Conservation (phyloP, 1,140 invertebrate genomes). For the Drosophila insularis region DNA sequence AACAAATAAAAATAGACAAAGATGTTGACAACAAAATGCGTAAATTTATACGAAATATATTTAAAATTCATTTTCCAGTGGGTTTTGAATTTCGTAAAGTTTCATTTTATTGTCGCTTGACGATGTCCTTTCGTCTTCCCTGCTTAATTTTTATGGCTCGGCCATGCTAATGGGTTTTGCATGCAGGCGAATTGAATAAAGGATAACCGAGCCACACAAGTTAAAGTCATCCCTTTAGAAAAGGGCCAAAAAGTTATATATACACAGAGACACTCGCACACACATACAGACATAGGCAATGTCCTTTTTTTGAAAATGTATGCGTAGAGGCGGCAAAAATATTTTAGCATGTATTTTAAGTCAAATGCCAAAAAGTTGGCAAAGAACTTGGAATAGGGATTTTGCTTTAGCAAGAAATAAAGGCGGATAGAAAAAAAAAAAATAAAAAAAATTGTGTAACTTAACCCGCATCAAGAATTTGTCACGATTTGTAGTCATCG, state of each 20-base stretch:
- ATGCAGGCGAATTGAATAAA: slow-evolving; percentile 56
- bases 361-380: slow-evolving; percentile 63
- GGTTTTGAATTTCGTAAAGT: slow-evolving; percentile 21
- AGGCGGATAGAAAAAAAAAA: slow-evolving; percentile 18
- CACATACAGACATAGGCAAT: slow-evolving; percentile 19
- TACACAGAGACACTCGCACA: not conserved
- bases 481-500: slow-evolving; percentile 80
- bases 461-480: slow-evolving; percentile 80
- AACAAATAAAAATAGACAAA: slow-evolving; percentile 25
- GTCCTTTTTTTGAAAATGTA: slow-evolving; percentile 23
- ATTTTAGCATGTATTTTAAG: slow-evolving; percentile 57
- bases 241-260: slow-evolving; percentile 8
- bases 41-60: slow-evolving; percentile 58
- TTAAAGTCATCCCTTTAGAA: slow-evolving; percentile 30
- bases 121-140: slow-evolving; percentile 10
- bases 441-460: slow-evolving; percentile 64
- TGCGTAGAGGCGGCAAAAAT: slow-evolving; percentile 47
- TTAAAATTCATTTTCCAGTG: slow-evolving; percentile 59
- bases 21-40: slow-evolving; percentile 48
- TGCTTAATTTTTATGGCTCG: slow-evolving; percentile 50
- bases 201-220: slow-evolving; percentile 19
- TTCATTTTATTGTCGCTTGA: slow-evolving; percentile 35
- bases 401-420: not conserved
- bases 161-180: slow-evolving; percentile 47
- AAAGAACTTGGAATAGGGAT: slow-evolving; percentile 10